phyloP scores from a whole-genome alignment of 1,140 invertebrate genomes.

The Zaprionus capensis region DNA sequence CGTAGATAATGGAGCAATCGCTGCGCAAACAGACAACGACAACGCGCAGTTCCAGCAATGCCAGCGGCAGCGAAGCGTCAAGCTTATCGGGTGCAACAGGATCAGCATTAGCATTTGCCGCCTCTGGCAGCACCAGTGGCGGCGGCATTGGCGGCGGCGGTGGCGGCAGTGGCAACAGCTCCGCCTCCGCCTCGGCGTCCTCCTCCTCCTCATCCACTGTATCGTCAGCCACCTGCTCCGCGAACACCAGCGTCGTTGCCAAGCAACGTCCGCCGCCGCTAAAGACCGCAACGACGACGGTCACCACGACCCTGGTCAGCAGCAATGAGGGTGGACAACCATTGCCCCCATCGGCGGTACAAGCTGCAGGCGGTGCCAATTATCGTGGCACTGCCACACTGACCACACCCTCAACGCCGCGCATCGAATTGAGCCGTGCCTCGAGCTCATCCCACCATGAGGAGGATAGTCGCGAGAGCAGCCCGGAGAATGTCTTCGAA shows the following conservation, averaged over 20 bases:
- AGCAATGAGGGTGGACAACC: conserved; percentile 72
- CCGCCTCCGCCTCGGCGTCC: conserved; percentile 35
- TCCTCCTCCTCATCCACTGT: conserved; percentile 58
- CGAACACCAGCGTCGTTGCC: conserved; percentile 56
- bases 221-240: conserved; percentile 68
- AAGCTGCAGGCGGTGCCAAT: background rate
- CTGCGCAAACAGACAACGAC: conserved; percentile 66
- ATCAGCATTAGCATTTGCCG: background rate
- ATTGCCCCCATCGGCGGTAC: conserved; percentile 33
- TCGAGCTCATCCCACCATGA: conserved; percentile 93
- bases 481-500: conserved; percentile 86
- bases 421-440: conserved; percentile 94
- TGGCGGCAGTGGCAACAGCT: conserved; percentile 12
- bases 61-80: conserved; percentile 40
- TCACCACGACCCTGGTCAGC: conserved; percentile 68
- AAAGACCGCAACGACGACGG: conserved; percentile 74
- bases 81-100: conserved; percentile 46
- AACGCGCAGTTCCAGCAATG: conserved; percentile 32
- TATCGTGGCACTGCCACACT: conserved; percentile 80
- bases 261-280: conserved; percentile 75
- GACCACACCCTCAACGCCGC: conserved; percentile 90
- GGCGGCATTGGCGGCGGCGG: conserved; percentile 15
- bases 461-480: conserved; percentile 91
- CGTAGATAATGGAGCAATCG: conserved; percentile 72
- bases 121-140: background rate